Base-by-base conservation (phyloP, 2,888 invertebrate species). In the Luffia ferchaultella region DNA sequence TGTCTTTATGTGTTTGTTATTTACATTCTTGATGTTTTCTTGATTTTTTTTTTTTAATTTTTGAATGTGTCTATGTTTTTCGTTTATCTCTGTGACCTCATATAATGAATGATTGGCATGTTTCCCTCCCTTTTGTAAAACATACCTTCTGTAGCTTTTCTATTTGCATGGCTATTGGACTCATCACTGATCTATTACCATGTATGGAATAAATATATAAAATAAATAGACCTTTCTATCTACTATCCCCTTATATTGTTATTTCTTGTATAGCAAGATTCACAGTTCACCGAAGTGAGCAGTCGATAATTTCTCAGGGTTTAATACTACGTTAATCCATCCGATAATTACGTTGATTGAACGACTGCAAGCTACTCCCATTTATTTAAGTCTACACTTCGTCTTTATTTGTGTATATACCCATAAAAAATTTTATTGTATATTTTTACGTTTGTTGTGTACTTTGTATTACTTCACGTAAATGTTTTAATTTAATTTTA, bases 161-260 rank as follows among this genome's bases (percentile, higher is more conserved):
- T 68, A 67, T 76, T 68, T 80, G 82, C 82, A 83, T 83, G 82
- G 78, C 78, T 76, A 65, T 71, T 66, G 65, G n/a, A n/a, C n/a
- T n/a, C n/a, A n/a, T n/a, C n/a, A n/a, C n/a, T n/a, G n/a, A n/a
- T n/a, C n/a, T n/a, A n/a, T n/a, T n/a, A n/a, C n/a, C n/a, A n/a
- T n/a, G n/a, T n/a, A n/a, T n/a, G n/a, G n/a, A n/a, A n/a, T n/a
- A n/a, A n/a, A 62, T 75, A 2, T 15, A 19, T 19, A 15, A 40
- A 40, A 40, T 40, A 40, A 9, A 9, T 40, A 40, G 40, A 42
- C 17, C 5, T 43, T 43, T 16, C 9, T 5, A n/a, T 16, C 41
- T 20, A 3, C 30, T 30, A 42, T 42, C 16, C 18, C 20, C 18
- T 18, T 18, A 47, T 42, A 9, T 7, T 20, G n/a, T 18, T 5